Base-by-base conservation (phyloP, 2,888 invertebrate genomes). In the Meteorus cinctellus region DNA sequence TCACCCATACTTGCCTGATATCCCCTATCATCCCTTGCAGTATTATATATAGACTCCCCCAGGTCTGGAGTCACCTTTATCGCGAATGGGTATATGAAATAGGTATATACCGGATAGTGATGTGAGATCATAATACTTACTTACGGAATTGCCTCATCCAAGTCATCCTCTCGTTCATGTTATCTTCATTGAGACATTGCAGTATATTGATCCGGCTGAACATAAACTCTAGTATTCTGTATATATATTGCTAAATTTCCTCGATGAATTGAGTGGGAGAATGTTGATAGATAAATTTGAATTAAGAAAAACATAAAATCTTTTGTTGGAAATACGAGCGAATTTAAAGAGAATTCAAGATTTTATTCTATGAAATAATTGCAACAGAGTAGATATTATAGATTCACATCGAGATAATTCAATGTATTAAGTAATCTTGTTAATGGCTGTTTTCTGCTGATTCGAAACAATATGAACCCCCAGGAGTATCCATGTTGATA, bases 121-220 rank as follows among this genome's bases (percentile, higher is more conserved):
- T 55, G 55, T 19, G 55, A 55, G 55, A 55, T 19, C 19, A 55
- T 55, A 55, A 55, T 48, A 48, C 48, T 48, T 55, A 55, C 55
- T 55, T 55, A 55, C 19, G 55, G 19, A 55, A 55, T 55, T 55
- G 55, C 55, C 19, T 55, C 19, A 55, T 55, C 19, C 55, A 55
- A 55, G 55, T 55, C 19, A 55, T 55, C 19, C 55, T 55, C 55
- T 55, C 19, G 55, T 55, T 55, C 19, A 19, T 55, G 55, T 55
- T 55, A 55, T 55, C 55, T 55, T 55, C 55, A 55, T 55, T 55
- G 55, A 55, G 55, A 55, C n/a, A 55, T 55, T 55, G 55, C 55
- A 55, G 6, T 55, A 19, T 55, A 55, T 55, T 19, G 55, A 55
- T 55, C 55, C 55, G 19, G 19, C 4, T 1, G 8, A 55, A 55